Evolutionary conservation across 2,797 vertebrate species (phyloP), one percentile per base, ranked within the genome.

Genomic region (Leptatherina wallacei): DNA sequence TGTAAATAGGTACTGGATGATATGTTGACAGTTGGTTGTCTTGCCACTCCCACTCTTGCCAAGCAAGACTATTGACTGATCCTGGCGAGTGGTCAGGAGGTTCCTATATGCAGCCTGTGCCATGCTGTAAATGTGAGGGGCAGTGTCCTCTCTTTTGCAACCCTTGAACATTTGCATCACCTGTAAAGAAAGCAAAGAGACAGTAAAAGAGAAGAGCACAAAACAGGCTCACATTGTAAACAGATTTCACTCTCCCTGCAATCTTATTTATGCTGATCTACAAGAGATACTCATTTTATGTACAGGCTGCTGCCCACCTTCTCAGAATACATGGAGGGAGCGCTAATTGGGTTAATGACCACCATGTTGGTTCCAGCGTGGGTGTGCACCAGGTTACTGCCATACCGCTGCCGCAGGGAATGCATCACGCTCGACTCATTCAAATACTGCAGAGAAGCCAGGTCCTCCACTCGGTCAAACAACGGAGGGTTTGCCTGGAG

Each of bases 151-250:
- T 69, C 95, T 93, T 68, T 95, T 95, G 85, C 97, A 98, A 55
- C 98, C 97, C 76, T 99, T 99, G 83, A 99, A 99, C 97, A 99
- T 99, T 89, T 99, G 98, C 96, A 99, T 99, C 82, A 99, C 98
- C 98, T 99, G 81, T n/a, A 69, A 51, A 51, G 54, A 51, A 7
- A 9, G 54, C 49, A 60, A 61, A 62, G 1, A 40, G 0, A 63
- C 16, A 22, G 29, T 24, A 16, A 69, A 33, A 16, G 14, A 66
- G 7, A 64, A 1, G 4, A 13, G 32, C 10, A 40, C 13, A 76
- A 32, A 61, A 59, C 30, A 24, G 36, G 1, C 27, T 8, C 3
- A 18, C 44, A 3, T 7, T 49, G 18, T 3, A 49, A 22, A 51
- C 20, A 51, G 11, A 61, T 24, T 71, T 72, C 11, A n/a, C 24